Evolutionary conservation across 2,888 invertebrate species (phyloP).

Genomic region (Bimastos eiseni): DNA sequence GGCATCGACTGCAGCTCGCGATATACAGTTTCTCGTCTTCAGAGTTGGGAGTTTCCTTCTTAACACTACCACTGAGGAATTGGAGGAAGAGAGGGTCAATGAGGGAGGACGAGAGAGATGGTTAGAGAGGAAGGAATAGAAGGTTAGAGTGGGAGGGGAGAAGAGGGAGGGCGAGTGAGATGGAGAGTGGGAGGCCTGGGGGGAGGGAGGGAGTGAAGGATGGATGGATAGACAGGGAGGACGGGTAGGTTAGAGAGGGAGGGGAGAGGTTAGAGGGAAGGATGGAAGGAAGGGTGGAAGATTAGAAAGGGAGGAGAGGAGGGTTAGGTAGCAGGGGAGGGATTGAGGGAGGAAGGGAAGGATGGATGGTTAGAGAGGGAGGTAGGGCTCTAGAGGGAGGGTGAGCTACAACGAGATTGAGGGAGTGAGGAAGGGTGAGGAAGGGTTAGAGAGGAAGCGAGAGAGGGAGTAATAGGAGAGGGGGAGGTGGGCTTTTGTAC

Average conservation of each 20-base stretch:
- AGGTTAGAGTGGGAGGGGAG: too few relatives aligned
- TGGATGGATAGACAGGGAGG: too few relatives aligned
- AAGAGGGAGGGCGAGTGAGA: too few relatives aligned
- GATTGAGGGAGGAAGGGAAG: neutral
- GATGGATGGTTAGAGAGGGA: neutral
- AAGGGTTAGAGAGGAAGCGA: too few relatives aligned
- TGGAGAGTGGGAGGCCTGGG: too few relatives aligned
- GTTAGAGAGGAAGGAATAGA: too few relatives aligned
- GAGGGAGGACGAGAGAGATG: too few relatives aligned
- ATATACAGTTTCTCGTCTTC: neutral
- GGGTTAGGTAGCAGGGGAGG: neutral
- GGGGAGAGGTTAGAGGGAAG: neutral
- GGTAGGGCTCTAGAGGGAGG: neutral
- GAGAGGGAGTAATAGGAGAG: neutral
- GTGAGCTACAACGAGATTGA: too few relatives aligned
- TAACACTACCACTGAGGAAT: neutral
- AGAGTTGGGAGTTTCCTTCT: neutral
- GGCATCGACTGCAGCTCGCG: neutral
- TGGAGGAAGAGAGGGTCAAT: too few relatives aligned
- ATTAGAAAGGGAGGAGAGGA: neutral
- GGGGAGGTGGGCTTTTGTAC: neutral
- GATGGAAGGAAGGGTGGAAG: neutral
- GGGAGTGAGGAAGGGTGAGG: neutral
- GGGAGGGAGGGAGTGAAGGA: too few relatives aligned
- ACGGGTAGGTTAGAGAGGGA: neutral